Evolutionary conservation across 2,888 invertebrate genomes (phyloP), one percentile per base, ranked within the genome.

Genomic region (Rhingia campestris): DNA sequence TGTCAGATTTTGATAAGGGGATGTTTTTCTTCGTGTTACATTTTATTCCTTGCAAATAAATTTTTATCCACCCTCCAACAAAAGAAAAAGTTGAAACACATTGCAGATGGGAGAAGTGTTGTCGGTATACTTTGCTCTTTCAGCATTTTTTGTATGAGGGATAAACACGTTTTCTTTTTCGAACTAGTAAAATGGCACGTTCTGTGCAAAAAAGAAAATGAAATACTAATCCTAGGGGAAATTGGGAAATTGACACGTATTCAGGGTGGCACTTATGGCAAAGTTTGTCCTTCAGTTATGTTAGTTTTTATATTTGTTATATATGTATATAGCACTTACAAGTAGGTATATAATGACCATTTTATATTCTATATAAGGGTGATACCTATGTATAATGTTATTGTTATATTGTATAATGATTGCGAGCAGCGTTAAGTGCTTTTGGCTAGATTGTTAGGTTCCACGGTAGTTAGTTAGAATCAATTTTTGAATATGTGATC

Each of bases 1-100:
- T 74, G 82, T 84, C 82, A 84, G 56, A 79, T 84, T 84, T 84
- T 84, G 82, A 84, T 74, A 74, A 79, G 79, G 82, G 82, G 74
- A 74, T 84, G 82, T 74, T 74, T 77, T 67, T 56, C 32, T 58
- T 79, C 61, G 58, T 79, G 73, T 73, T 43, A 63, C 63, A 67
- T 77, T 67, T 82, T 67, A 73, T 72, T 63, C 56, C 63, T 72
- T 69, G 73, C 82, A 82, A 82, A 82, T 77, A 82, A 61, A 69
- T 53, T 74, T 51, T 64, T 35, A 63, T 22, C 69, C 74, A 69
- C 74, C 72, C 72, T 74, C 77, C 69, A 37, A 9, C 3, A 39
- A 64, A 45, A 53, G 41, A 53, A 59, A 41, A 49, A 22, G 2
- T 45, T 49, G 53, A n/a, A 73, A 72, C 56, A 72, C 12, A 73